Evolutionary conservation across 2,797 vertebrate genomes (phyloP).

Genomic region (Spondyliosoma cantharus): DNA sequence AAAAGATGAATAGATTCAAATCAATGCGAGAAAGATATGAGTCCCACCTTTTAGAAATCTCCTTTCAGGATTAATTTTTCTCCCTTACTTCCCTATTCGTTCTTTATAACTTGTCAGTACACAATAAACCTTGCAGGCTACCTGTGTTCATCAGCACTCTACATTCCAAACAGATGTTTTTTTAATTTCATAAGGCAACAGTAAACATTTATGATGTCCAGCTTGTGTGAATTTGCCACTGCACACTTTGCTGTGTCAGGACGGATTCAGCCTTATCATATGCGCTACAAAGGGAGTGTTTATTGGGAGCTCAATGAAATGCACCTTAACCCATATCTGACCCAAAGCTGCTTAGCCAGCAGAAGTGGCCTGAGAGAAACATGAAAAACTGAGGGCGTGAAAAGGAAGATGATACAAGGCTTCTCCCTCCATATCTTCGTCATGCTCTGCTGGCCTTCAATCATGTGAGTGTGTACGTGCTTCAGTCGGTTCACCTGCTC

Average conservation of each 20-base stretch:
- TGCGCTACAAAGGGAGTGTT: slow-evolving; percentile 25
- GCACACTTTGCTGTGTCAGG: slow-evolving; percentile 54
- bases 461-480: slow-evolving; percentile 19
- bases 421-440: slow-evolving; percentile 15
- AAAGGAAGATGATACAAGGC: slow-evolving; percentile 23
- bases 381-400: slow-evolving; percentile 18
- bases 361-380: slow-evolving; percentile 26
- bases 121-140: slow-evolving; percentile 16
- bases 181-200: slow-evolving; percentile 33
- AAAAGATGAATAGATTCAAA: slow-evolving; percentile 40
- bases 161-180: slow-evolving; percentile 25
- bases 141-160: slow-evolving; percentile 13
- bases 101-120: slow-evolving; percentile 8
- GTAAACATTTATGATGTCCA: slow-evolving; percentile 54
- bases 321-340: slow-evolving; percentile 26
- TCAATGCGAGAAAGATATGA: slow-evolving; percentile 32
- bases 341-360: slow-evolving; percentile 28
- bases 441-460: slow-evolving; percentile 39
- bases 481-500: slow-evolving; percentile 52
- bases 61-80: not conserved
- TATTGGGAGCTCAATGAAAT: slow-evolving; percentile 46
- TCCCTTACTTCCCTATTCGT: not conserved
- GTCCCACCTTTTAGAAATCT: slow-evolving; percentile 27
- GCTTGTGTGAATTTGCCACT: slow-evolving; percentile 25
- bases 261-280: slow-evolving; percentile 24